Evolutionary conservation across 2,888 invertebrate genomes (phyloP).

Genomic region (Nomada fucata): DNA sequence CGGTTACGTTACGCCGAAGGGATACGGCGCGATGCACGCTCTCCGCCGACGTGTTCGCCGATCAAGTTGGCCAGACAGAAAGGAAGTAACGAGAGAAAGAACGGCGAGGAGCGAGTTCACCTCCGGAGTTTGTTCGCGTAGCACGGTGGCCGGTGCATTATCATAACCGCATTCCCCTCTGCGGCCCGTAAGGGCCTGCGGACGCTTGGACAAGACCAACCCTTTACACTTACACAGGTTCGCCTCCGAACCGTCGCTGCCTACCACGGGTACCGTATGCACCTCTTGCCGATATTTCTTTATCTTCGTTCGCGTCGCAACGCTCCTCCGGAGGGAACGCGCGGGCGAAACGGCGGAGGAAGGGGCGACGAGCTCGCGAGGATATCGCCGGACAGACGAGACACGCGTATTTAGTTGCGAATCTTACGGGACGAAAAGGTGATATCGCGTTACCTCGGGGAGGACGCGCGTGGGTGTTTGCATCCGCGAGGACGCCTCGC

Average conservation of each 20-base stretch:
- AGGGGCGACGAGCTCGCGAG: background rate
- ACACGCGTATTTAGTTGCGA: constrained; percentile 9
- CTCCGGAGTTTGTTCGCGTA: constrained; percentile 78
- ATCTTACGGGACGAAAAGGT: background rate
- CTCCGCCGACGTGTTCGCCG: background rate
- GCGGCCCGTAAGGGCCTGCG: constrained; percentile 73
- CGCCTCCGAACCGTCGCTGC: constrained; percentile 35
- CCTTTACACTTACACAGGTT: constrained; percentile 69
- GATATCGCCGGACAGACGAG: background rate
- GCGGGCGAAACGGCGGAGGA: background rate
- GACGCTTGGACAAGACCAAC: constrained; percentile 76
- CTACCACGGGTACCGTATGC: constrained; percentile 31
- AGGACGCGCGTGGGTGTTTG: background rate
- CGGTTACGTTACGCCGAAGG: constrained; percentile 57
- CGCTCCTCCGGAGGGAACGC: background rate
- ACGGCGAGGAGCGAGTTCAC: constrained; percentile 67
- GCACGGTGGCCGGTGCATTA: constrained; percentile 83
- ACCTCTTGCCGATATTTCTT: constrained; percentile 65
- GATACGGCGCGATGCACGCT: constrained; percentile 31
- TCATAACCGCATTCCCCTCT: constrained; percentile 83
- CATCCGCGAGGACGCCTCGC: background rate
- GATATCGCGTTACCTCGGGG: background rate
- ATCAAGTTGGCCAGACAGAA: constrained; percentile 22
- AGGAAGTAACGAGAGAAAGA: constrained; percentile 33
- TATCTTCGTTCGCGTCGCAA: constrained; percentile 45